phyloP scores from a whole-genome alignment of 2,797 vertebrate species.

The Pelodytes ibericus region DNA sequence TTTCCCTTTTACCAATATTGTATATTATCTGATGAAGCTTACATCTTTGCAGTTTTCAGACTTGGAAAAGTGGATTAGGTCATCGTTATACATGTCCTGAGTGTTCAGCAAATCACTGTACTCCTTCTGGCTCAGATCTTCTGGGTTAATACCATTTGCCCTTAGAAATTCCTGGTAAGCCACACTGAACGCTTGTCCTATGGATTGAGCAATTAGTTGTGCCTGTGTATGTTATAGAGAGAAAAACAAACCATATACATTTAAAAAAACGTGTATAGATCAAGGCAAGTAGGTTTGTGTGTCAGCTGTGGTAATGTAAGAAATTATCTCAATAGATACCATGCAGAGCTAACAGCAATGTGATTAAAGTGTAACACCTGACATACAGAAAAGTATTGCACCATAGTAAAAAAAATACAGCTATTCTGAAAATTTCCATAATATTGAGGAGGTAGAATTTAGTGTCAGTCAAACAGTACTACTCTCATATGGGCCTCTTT shows the following conservation, averaged over 20 bases:
- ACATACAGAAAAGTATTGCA: too few relatives aligned
- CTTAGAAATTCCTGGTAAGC: slow-evolving; percentile 95
- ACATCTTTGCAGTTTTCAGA: slow-evolving; percentile 98
- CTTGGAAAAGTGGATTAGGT: slow-evolving; percentile 96
- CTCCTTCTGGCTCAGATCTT: slow-evolving; percentile 95
- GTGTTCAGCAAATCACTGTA: slow-evolving; percentile 94
- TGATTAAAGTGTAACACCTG: too few relatives aligned
- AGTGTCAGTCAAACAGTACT: too few relatives aligned
- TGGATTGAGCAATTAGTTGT: slow-evolving; percentile 93
- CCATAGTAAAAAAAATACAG: too few relatives aligned
- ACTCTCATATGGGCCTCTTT: too few relatives aligned
- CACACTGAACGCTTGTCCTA: slow-evolving; percentile 94
- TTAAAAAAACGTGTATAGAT: too few relatives aligned
- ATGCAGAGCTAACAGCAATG: too few relatives aligned
- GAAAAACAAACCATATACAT: background rate
- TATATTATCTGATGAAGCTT: slow-evolving; percentile 58
- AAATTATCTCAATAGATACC: too few relatives aligned
- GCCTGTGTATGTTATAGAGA: slow-evolving; percentile 72
- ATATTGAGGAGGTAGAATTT: too few relatives aligned
- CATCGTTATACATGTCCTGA: slow-evolving; percentile 96
- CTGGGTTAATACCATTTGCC: slow-evolving; percentile 93
- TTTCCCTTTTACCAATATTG: background rate
- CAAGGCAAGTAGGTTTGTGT: too few relatives aligned
- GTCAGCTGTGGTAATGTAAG: too few relatives aligned
- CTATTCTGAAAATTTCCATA: too few relatives aligned